Evolutionary conservation across 2,888 invertebrate genomes (phyloP).

Genomic region (Anthoptus insignis): DNA sequence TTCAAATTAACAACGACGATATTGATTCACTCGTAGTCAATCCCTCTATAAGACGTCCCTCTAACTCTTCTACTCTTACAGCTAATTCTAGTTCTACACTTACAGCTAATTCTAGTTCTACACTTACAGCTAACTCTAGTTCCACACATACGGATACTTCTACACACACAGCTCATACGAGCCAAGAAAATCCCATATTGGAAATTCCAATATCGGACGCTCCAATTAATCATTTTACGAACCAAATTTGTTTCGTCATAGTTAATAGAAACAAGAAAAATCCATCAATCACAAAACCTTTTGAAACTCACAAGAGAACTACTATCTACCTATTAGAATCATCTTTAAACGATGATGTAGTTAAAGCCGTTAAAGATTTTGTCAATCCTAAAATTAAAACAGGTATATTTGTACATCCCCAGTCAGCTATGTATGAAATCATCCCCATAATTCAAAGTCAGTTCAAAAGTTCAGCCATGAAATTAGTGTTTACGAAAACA

Average conservation of each 20-base stretch:
- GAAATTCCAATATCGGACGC: constrained; percentile 34
- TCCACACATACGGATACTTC: neutral
- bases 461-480: constrained; percentile 35
- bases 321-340: constrained; percentile 1
- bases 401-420: constrained; percentile 3
- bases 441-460: constrained; percentile 21
- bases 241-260: neutral
- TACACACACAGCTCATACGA: constrained; percentile 14
- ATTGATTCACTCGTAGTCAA: neutral
- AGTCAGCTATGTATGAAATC: constrained; percentile 6
- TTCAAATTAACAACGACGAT: neutral
- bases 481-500: constrained; percentile 26
- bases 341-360: neutral
- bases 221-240: constrained; percentile 20
- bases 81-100: no score
- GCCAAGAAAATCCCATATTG: constrained; percentile 27
- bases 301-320: constrained; percentile 4
- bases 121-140: neutral
- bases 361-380: constrained; percentile 7
- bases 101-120: no score
- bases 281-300: constrained; percentile 7
- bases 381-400: constrained; percentile 20
- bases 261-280: neutral
- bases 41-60: no score
- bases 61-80: no score